These are phyloP conservation scores for Macrotus californicus DNA, from an alignment of 2,113 vertebrate species.

Conservation along the genomic window DNA sequence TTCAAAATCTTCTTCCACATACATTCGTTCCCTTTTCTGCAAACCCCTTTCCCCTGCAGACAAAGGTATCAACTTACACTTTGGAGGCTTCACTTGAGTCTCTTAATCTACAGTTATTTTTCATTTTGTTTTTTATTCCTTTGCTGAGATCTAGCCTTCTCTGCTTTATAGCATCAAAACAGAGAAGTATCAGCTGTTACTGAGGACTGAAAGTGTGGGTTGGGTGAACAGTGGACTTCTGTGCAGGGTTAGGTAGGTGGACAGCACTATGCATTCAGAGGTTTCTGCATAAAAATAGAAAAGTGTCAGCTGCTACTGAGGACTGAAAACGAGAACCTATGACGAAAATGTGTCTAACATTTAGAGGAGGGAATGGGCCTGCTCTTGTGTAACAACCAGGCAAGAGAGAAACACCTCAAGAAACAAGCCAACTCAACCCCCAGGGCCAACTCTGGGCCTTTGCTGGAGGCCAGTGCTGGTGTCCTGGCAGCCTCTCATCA, in stretches of 20 bases:
- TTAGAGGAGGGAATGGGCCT: background rate
- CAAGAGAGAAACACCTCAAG: background rate
- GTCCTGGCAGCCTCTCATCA: background rate
- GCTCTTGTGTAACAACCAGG: background rate
- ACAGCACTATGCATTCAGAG: too few relatives aligned
- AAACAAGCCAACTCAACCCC: background rate
- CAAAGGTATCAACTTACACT: background rate
- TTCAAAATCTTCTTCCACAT: too few relatives aligned
- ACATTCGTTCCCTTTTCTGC: too few relatives aligned
- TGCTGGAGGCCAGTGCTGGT: too few relatives aligned
- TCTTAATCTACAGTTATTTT: background rate
- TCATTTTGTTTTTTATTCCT: background rate
- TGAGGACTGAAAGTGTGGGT: background rate
- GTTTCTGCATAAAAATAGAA: background rate
- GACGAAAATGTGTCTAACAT: background rate
- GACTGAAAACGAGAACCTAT: background rate
- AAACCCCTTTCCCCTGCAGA: accelerated
- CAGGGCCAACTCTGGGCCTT: background rate
- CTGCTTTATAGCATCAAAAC: background rate
- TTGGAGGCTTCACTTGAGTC: too few relatives aligned
- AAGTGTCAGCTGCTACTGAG: background rate
- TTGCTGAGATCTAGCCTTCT: background rate
- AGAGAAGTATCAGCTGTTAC: too few relatives aligned
- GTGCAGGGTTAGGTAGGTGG: background rate
- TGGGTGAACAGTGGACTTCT: background rate